Percentiles rank a stretch among this genome's conserved stretches.
These are phyloP conservation scores for Phoxinus dragarum DNA, from an alignment of 2,797 vertebrate genomes.

Conservation along the genomic window DNA sequence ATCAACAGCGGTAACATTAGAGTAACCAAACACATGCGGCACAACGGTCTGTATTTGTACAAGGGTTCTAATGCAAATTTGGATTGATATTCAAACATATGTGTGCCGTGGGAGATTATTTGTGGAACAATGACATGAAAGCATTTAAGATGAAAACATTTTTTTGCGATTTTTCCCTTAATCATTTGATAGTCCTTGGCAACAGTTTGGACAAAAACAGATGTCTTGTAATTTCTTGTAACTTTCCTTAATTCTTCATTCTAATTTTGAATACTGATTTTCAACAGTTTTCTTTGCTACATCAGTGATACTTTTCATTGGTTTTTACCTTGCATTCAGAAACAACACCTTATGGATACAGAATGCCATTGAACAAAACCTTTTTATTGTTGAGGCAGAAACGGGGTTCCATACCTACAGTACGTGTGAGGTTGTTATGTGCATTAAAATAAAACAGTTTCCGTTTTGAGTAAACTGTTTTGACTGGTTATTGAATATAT, in stretches of 20 bases:
- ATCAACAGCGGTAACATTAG: background rate
- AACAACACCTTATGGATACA: background rate
- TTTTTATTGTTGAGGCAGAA: too few species aligned
- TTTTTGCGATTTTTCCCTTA: background rate
- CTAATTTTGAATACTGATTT: background rate
- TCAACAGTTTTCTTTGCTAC: background rate
- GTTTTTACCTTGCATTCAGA: background rate
- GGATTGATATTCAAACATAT: slow-evolving; percentile 1
- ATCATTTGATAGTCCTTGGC: background rate
- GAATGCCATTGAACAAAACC: background rate
- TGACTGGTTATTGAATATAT: too few species aligned
- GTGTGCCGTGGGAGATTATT: background rate
- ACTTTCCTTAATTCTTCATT: background rate
- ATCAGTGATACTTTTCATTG: background rate
- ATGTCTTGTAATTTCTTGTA: background rate
- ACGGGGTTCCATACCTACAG: too few species aligned
- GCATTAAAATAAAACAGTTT: too few species aligned
- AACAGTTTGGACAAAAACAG: background rate
- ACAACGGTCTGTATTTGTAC: slow-evolving; percentile 21
- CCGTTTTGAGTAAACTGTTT: too few species aligned
- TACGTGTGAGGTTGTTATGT: too few species aligned
- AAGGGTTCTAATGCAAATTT: slow-evolving; percentile 8
- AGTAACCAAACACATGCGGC: background rate
- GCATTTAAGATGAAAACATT: background rate
- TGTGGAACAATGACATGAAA: background rate